These are phyloP conservation scores for Atta cephalotes DNA, from an alignment of 1,140 invertebrate species.

Conservation along the genomic window DNA sequence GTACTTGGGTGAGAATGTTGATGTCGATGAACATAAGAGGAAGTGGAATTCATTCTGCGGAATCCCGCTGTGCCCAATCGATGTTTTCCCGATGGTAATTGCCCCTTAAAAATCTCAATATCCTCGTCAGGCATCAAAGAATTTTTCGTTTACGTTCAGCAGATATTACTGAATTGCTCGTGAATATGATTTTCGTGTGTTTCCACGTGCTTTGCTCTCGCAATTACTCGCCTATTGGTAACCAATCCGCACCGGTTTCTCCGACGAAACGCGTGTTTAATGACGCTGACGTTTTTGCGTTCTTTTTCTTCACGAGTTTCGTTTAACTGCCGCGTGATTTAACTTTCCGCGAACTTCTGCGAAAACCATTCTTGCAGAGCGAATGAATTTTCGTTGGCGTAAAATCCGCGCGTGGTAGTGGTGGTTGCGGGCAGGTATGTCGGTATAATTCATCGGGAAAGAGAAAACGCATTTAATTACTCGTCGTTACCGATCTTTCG, in stretches of 20 bases:
- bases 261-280: constrained; percentile 43
- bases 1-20: constrained; percentile 30
- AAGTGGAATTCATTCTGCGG: not conserved
- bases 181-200: constrained; percentile 23
- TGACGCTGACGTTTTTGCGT: constrained; percentile 15
- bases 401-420: not conserved
- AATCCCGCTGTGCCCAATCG: not conserved
- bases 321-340: constrained; percentile 46
- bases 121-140: constrained; percentile 38
- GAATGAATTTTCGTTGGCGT: constrained; percentile 37
- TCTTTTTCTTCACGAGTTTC: constrained; percentile 24
- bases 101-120: constrained; percentile 53
- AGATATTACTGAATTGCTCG: constrained; percentile 44
- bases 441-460: constrained; percentile 5
- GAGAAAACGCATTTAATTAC: constrained; percentile 22
- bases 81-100: constrained; percentile 28
- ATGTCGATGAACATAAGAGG: constrained; percentile 27
- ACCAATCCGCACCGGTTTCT: constrained; percentile 7
- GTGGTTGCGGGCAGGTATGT: not conserved
- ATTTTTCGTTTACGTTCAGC: constrained; percentile 34
- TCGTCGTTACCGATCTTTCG: constrained; percentile 17
- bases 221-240: constrained; percentile 20
- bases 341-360: constrained; percentile 21
- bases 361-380: constrained; percentile 3
- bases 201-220: constrained; percentile 17